Evolutionary conservation across 2,797 vertebrate species (phyloP).

Genomic region (Anableps anableps): DNA sequence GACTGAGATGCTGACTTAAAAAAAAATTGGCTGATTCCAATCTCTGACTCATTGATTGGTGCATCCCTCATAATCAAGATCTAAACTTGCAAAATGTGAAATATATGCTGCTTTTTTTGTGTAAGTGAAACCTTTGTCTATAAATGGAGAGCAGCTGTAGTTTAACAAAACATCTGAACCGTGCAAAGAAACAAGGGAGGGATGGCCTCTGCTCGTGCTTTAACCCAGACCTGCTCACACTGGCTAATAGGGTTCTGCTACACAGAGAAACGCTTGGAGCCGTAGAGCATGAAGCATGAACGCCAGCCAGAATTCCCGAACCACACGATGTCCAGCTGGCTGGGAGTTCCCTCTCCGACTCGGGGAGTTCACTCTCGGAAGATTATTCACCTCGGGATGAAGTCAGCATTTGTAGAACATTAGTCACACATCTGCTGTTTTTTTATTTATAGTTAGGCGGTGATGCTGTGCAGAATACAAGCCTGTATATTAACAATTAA

Average conservation of each 20-base stretch:
- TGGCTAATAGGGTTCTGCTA: constrained; percentile 36
- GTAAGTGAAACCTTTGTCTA: constrained; percentile 1
- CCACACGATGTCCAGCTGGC: constrained; percentile 49
- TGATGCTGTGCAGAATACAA: background rate
- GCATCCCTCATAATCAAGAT: background rate
- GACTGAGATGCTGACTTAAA: background rate
- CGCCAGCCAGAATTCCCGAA: constrained; percentile 29
- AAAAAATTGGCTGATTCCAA: background rate
- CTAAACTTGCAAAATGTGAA: background rate
- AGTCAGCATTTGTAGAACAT: constrained; percentile 51
- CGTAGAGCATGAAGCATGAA: constrained; percentile 20
- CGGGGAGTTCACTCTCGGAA: constrained; percentile 31
- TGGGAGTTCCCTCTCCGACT: constrained; percentile 48
- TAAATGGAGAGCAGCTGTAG: constrained; percentile 34
- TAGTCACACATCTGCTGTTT: constrained; percentile 52
- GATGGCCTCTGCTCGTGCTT: constrained; percentile 21
- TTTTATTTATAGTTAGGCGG: constrained; percentile 26
- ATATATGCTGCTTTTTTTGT: background rate
- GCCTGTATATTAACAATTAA: constrained; percentile 5
- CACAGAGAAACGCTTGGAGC: constrained; percentile 29
- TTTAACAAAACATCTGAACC: constrained; percentile 31
- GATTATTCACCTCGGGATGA: constrained; percentile 33
- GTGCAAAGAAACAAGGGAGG: constrained; percentile 14
- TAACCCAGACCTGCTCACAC: constrained; percentile 26
- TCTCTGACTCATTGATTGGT: background rate